Conservation (phyloP, 2,888 invertebrate species). For the Apamea epomidion region DNA sequence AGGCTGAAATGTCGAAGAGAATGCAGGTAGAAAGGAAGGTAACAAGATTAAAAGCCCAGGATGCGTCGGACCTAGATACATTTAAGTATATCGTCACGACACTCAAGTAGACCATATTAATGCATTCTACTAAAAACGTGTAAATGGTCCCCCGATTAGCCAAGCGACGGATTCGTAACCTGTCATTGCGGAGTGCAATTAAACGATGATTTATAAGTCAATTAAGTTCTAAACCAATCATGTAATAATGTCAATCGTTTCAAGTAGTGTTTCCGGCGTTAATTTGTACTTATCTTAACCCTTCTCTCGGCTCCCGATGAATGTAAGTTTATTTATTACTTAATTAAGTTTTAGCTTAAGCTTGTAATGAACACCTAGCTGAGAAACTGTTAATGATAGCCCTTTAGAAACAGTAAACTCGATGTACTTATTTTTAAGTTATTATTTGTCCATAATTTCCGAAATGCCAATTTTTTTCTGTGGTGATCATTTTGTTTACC, state of each 20-base stretch:
- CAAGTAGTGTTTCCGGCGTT: conserved; percentile 24
- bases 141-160: background rate
- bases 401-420: background rate
- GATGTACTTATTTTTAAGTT: background rate
- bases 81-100: background rate
- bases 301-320: background rate
- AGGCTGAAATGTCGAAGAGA: background rate
- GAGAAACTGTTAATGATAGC: background rate
- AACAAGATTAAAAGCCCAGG: background rate
- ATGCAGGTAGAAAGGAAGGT: background rate
- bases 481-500: background rate
- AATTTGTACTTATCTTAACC: conserved; percentile 30
- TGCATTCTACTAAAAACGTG: background rate
- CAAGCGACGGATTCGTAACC: conserved; percentile 3
- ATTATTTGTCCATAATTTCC: background rate
- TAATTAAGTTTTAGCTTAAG: background rate
- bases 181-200: conserved; percentile 10
- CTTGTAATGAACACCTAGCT: background rate
- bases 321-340: background rate
- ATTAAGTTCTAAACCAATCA: conserved; percentile 38
- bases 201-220: conserved; percentile 25
- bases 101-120: background rate
- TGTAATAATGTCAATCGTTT: conserved; percentile 19
- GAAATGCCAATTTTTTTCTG: background rate
- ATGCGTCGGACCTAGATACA: background rate